Evolutionary conservation across 1,140 invertebrate genomes (phyloP).

Genomic region (Augochlora pura): DNA sequence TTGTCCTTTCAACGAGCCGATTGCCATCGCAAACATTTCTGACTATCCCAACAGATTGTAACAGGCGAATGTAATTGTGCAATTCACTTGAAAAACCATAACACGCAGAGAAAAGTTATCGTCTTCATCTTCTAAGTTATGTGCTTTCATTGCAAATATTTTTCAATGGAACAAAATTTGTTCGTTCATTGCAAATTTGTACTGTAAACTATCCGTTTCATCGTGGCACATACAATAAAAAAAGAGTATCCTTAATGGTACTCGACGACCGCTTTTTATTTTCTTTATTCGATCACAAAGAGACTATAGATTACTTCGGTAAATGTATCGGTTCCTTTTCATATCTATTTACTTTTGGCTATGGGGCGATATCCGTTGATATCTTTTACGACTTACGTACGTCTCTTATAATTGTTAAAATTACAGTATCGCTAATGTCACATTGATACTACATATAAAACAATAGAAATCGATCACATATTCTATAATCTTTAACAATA

Average conservation of each 20-base stretch:
- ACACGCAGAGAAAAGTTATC: neutral
- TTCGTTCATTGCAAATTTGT: neutral
- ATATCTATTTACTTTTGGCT: slow-evolving; percentile 34
- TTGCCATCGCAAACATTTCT: slow-evolving; percentile 37
- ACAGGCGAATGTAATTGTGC: slow-evolving; percentile 3
- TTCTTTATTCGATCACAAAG: slow-evolving; percentile 15
- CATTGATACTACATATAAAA: slow-evolving; percentile 31
- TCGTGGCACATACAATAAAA: slow-evolving; percentile 17
- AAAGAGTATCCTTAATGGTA: neutral
- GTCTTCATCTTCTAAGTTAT: neutral
- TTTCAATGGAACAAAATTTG: neutral
- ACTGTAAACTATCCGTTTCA: neutral
- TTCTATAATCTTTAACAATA: slow-evolving; percentile 14
- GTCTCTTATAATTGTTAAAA: neutral
- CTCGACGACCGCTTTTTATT: neutral
- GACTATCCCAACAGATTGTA: neutral
- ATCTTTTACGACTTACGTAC: slow-evolving; percentile 4
- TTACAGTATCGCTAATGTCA: slow-evolving; percentile 13
- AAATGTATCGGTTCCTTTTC: neutral
- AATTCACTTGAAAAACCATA: neutral
- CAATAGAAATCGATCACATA: slow-evolving; percentile 15
- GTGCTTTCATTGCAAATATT: neutral
- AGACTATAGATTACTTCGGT: slow-evolving; percentile 25
- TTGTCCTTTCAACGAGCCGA: slow-evolving; percentile 30
- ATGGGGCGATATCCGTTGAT: slow-evolving; percentile 21